phyloP scores from a whole-genome alignment of 2,113 vertebrate genomes.

The Poicephalus meyeri region DNA sequence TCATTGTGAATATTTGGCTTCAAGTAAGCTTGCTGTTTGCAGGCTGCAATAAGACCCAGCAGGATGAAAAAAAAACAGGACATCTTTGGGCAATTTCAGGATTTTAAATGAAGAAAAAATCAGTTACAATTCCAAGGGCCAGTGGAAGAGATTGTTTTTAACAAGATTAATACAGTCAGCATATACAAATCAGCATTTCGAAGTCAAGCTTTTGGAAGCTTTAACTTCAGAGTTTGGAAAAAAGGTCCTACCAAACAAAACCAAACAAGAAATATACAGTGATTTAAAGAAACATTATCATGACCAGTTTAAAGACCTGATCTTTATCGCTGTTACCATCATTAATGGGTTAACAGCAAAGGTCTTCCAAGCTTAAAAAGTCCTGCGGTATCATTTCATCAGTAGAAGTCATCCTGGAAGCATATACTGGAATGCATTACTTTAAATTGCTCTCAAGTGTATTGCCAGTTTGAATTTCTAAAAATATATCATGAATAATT shows the following conservation, averaged over 20 bases:
- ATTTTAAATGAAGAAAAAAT: background rate
- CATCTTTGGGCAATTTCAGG: background rate
- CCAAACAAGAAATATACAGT: background rate
- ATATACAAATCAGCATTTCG: background rate
- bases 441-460: background rate
- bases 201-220: background rate
- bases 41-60: background rate
- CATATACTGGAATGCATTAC: background rate
- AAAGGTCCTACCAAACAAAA: background rate
- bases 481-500: background rate
- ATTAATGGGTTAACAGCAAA: background rate
- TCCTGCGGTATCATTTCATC: background rate
- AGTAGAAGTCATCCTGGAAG: background rate
- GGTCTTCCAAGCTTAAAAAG: background rate
- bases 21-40: background rate
- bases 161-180: background rate
- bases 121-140: background rate
- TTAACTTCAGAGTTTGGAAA: background rate
- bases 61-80: background rate
- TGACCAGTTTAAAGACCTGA: background rate
- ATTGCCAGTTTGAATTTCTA: background rate
- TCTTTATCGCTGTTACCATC: background rate
- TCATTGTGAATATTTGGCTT: background rate
- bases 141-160: background rate
- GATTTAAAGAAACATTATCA: background rate